These are phyloP conservation scores for Teinopalpus imperialis DNA, from an alignment of 2,888 invertebrate genomes.

Conservation along the genomic window DNA sequence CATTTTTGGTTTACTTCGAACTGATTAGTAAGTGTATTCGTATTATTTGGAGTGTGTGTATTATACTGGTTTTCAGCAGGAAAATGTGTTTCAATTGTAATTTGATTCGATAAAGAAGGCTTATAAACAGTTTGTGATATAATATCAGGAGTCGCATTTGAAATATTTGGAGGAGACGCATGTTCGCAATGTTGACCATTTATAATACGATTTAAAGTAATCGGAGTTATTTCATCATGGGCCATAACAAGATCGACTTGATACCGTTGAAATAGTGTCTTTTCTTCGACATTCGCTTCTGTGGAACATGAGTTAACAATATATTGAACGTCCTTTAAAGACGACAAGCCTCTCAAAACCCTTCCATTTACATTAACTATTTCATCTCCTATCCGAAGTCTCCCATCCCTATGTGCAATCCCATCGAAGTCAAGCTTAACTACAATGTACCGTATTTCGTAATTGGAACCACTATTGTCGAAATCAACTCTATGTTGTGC, in stretches of 20 bases:
- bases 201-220: constrained; percentile 71
- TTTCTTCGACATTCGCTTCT: constrained; percentile 64
- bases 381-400: constrained; percentile 92
- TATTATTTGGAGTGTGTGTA: constrained; percentile 39
- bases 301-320: constrained; percentile 79
- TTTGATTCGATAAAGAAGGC: constrained; percentile 63
- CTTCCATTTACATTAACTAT: constrained; percentile 94
- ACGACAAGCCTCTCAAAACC: constrained; percentile 87
- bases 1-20: constrained; percentile 50
- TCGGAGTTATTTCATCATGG: constrained; percentile 83
- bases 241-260: constrained; percentile 84
- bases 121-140: constrained; percentile 73
- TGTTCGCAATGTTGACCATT: constrained; percentile 59
- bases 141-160: constrained; percentile 69
- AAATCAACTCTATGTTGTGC: constrained; percentile 84
- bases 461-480: constrained; percentile 73
- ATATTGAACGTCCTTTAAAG: constrained; percentile 84
- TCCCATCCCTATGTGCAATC: constrained; percentile 89
- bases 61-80: constrained; percentile 60
- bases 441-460: constrained; percentile 83
- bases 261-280: constrained; percentile 65
- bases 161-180: constrained; percentile 39
- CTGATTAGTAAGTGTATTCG: constrained; percentile 42
- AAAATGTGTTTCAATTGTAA: constrained; percentile 73
- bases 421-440: constrained; percentile 85